Base-by-base conservation (phyloP, 2,797 vertebrate species). In the Eutrigla gurnardus region DNA sequence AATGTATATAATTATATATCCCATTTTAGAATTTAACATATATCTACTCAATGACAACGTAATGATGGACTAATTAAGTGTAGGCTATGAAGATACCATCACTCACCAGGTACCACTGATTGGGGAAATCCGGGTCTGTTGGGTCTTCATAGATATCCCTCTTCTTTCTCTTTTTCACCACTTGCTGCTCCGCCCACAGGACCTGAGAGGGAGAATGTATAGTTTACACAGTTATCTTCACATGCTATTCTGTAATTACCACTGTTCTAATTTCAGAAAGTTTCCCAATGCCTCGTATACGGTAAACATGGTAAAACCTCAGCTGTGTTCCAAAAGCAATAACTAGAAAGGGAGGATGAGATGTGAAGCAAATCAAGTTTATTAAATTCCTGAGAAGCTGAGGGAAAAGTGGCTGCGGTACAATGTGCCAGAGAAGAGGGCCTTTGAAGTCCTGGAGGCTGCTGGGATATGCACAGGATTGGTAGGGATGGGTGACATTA, bases 61-160 rank as follows among this genome's bases (percentile, higher is more conserved):
- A 37, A 70, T 17, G 15, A 39, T 6, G 39, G 10, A 55, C 39
- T 62, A 65, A 65, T 61, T 11, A 75, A 2, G 39, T 57, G 0
- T 15, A 17, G 39, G 6, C 32, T 14, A 4, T 32, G 45, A 73
- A 63, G 32, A 81, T 40, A 76, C 7, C 5, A 43, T 39, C 53
- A 90, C 97, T 42, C 88, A 99, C 98, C 96, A 99, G 94, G 86
- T 99, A 99, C 98, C 98, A 99, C 93, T 99, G 98, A 93, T 97
- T 96, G 0, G 95, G 88, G 80, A 96, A 97, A 88, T 97, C 97
- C 0, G 98, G 97, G 90, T 99, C 96, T 0, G 95, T 95, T 49
- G 95, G 97, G 77, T 97, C 96, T 84, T 93, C 93, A 88, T 95
- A 96, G 73, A 95, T 6, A 37, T 99, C 97, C 75, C 97, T 90